Percentiles rank a stretch among this genome's conserved stretches.
phyloP scores from a whole-genome alignment of 2,888 invertebrate species.

The Orthonevra nobilis region DNA sequence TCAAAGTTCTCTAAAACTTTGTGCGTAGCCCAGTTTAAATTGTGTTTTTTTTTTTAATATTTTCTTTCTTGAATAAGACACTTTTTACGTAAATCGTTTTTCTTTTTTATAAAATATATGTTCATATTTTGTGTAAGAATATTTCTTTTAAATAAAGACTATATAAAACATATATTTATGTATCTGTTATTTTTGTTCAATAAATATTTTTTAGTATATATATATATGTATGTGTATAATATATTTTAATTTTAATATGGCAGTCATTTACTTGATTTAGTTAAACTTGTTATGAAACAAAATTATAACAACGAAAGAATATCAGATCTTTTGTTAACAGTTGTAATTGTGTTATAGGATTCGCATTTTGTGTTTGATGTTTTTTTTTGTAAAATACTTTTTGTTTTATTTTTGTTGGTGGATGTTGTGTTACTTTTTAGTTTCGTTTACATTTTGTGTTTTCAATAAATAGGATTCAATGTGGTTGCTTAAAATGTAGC shows the following conservation, averaged over 20 bases:
- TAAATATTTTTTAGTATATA: conserved; percentile 63
- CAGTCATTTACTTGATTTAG: conserved; percentile 62
- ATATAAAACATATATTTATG: conserved; percentile 42
- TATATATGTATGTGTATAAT: no score
- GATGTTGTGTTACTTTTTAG: conserved; percentile 21
- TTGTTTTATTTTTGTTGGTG: conserved; percentile 43
- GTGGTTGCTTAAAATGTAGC: conserved; percentile 11
- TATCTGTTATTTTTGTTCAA: conserved; percentile 17
- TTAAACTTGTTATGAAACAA: conserved; percentile 46
- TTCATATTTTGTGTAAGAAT: background rate
- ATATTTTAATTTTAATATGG: conserved; percentile 61
- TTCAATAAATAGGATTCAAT: conserved; percentile 46
- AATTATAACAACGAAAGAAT: conserved; percentile 51
- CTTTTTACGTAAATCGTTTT: conserved; percentile 35
- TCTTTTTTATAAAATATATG: background rate
- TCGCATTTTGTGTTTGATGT: conserved; percentile 37
- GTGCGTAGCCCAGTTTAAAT: conserved; percentile 53
- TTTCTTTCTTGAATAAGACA: conserved; percentile 48
- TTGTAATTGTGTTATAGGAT: conserved; percentile 47
- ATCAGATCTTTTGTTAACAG: conserved; percentile 69
- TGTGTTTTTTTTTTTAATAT: conserved; percentile 8
- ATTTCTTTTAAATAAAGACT: conserved; percentile 19
- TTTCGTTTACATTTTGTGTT: conserved; percentile 13
- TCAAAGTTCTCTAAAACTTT: no score
- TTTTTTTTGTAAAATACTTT: conserved; percentile 39